Conservation (phyloP, 2,113 vertebrate genomes). For the Scatophagus argus region DNA sequence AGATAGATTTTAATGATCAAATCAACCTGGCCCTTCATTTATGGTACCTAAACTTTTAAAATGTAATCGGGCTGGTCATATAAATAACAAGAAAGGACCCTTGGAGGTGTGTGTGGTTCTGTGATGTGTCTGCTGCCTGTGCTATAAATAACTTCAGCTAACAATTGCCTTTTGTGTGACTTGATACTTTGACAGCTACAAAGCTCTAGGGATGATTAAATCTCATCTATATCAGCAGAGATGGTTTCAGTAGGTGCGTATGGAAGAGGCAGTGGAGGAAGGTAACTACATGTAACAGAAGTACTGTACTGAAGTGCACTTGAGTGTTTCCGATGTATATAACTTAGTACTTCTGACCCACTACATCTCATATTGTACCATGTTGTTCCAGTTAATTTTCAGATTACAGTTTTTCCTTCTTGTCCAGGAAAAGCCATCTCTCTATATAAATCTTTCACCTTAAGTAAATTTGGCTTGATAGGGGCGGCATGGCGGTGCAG, state of each 20-base stretch:
- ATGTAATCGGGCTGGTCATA: slow-evolving; percentile 39
- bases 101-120: neutral
- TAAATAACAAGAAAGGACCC: slow-evolving; percentile 67
- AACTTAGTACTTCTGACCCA: neutral
- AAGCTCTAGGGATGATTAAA: slow-evolving; percentile 50
- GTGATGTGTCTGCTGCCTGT: slow-evolving; percentile 39
- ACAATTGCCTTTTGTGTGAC: slow-evolving; percentile 56
- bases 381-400: neutral
- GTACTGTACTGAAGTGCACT: neutral
- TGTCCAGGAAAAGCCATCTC: neutral
- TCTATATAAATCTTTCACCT: no score
- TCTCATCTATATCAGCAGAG: slow-evolving; percentile 48
- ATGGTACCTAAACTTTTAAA: slow-evolving; percentile 11
- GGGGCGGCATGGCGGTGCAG: no score
- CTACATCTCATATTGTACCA: neutral
- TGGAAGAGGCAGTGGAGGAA: neutral
- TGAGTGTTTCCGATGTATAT: neutral
- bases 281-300: neutral
- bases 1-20: slow-evolving; percentile 21
- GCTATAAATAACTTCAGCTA: slow-evolving; percentile 67
- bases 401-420: neutral
- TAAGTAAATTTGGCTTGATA: no score
- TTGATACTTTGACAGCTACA: slow-evolving; percentile 51
- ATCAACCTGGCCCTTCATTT: slow-evolving; percentile 20
- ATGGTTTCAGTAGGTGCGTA: slow-evolving; percentile 1